These are phyloP conservation scores for Drosophila algonquin DNA, from an alignment of 2,888 invertebrate genomes.

Conservation along the genomic window DNA sequence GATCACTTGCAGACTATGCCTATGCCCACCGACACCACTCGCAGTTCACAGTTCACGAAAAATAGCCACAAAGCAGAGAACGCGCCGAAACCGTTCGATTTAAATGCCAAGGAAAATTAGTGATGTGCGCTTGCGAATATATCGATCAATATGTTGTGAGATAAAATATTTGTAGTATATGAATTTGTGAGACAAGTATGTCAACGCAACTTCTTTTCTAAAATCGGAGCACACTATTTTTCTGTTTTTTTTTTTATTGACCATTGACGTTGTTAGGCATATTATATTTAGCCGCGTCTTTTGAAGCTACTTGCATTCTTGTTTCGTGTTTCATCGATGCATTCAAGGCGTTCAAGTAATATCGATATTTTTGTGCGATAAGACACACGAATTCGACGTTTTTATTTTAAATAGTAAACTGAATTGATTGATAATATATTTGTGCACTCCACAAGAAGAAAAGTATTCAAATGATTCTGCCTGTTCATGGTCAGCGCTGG, in stretches of 20 bases:
- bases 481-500: too few relatives aligned
- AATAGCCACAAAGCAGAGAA: slow-evolving; percentile 57
- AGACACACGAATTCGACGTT: too few relatives aligned
- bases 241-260: background rate
- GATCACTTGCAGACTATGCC: slow-evolving; percentile 1
- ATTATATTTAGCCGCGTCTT: background rate
- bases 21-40: slow-evolving; percentile 15
- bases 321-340: background rate
- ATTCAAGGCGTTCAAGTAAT: too few relatives aligned
- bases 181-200: background rate
- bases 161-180: background rate
- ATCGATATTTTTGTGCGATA: background rate
- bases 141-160: background rate
- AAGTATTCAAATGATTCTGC: too few relatives aligned
- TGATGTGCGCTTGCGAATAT: background rate
- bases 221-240: background rate
- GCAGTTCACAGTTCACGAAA: slow-evolving; percentile 14
- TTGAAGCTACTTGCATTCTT: background rate
- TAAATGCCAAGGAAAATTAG: slow-evolving; percentile 43
- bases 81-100: slow-evolving; percentile 73
- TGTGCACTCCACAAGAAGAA: too few relatives aligned
- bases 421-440: too few relatives aligned
- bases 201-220: background rate
- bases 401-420: too few relatives aligned
- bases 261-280: background rate